Base-by-base conservation (phyloP, 2,797 vertebrate species). In the Nyctalus aviator region DNA sequence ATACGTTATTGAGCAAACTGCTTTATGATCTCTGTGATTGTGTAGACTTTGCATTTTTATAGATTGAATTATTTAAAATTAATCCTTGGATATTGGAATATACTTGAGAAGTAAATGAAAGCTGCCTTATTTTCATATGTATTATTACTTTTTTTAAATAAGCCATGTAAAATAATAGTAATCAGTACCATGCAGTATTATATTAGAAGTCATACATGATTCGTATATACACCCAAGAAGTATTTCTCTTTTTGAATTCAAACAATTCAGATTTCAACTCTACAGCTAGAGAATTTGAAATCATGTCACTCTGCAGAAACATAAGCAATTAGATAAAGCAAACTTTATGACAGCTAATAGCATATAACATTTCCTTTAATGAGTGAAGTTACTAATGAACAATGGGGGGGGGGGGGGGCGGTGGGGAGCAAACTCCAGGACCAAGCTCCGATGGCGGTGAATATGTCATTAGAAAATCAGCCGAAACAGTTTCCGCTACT, bases 211-310 rank as follows among this genome's bases (percentile, higher is more conserved):
- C n/a, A 93, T 25, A 66, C 73, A 21, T 66, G 57, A 69, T 94
- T 76, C 37, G 72, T 92, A 55, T 53, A 12, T 35, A 82, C 48
- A 92, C 62, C 79, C 20, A 76, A 76, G 18, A 88, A 93, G 92
- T 53, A 55, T 15, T 76, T 84, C n/a, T 68, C 73, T 37, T 44
- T 93, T 95, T 77, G 84, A 92, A 82, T 88, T 83, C 91, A 77
- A 88, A 87, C 30, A 68, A 37, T 66, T 93, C 12, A 75, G 84
- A 91, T 71, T 88, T 78, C 84, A 35, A 94, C 79, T 92, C 85
- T 91, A 86, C 85, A 30, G 30, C n/a, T 46, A 91, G n/a, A 96
- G 23, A 86, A 75, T 73, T 48, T 12, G 76, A 86, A 88, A 95
- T 57, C 55, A 32, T 83, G 62, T 1, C 41, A 62, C 15, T 59